These are phyloP conservation scores for Podargus strigoides DNA, from an alignment of 2,797 vertebrate genomes.

Conservation along the genomic window DNA sequence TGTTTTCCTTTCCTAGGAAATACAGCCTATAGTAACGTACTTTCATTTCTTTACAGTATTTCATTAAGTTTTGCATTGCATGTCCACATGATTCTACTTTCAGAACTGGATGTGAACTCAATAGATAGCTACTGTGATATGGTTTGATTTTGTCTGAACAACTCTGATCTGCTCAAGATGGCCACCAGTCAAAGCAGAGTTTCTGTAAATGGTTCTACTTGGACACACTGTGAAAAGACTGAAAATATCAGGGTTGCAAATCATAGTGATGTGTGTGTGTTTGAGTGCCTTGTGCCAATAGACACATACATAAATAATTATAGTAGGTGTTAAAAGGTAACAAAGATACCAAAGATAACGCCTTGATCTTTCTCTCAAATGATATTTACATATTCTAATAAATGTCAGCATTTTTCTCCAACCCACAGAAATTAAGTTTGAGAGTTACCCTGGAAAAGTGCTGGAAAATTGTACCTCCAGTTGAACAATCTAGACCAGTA, in stretches of 20 bases:
- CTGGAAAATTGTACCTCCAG: neutral
- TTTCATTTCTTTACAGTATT: neutral
- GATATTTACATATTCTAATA: neutral
- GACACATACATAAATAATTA: neutral
- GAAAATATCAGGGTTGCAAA: neutral
- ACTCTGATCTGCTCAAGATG: neutral
- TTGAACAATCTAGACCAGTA: neutral
- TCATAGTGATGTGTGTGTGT: neutral
- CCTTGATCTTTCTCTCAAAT: neutral
- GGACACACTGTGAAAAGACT: neutral
- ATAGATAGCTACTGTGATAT: neutral
- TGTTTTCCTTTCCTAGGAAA: neutral
- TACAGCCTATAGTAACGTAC: neutral
- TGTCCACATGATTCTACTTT: neutral
- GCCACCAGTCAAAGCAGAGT: neutral
- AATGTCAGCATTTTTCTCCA: neutral
- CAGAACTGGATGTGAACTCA: neutral
- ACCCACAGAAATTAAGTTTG: neutral
- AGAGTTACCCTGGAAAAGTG: neutral
- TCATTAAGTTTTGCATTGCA: neutral
- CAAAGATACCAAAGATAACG: neutral
- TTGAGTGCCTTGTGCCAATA: neutral
- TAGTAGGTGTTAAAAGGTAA: neutral
- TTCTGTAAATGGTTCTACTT: neutral
- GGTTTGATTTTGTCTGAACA: neutral